A percentile compares a stretch with the other conserved stretches of the same genome.
These are phyloP conservation scores for Heliconius cydno DNA, from an alignment of 2,888 invertebrate species.

Conservation along the genomic window DNA sequence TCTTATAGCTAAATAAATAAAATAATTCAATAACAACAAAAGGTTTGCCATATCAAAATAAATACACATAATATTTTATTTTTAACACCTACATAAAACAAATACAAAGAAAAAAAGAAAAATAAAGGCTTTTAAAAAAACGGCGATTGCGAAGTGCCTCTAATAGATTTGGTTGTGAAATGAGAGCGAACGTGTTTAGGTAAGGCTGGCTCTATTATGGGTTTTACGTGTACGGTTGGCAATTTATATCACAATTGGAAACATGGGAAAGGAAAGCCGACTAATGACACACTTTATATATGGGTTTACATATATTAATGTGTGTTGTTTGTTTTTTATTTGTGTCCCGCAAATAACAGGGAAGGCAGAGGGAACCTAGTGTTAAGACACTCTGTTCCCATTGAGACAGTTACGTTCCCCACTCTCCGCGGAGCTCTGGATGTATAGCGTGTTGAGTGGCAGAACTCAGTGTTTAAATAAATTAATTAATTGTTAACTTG, in stretches of 20 bases:
- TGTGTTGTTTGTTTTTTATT: background rate
- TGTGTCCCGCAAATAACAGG: too few species aligned
- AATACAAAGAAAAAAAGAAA: conserved; percentile 35
- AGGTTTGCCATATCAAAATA: background rate
- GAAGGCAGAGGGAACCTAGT: too few species aligned
- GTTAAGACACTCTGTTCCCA: too few species aligned
- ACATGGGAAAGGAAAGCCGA: conserved; percentile 35
- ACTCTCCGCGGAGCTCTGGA: too few species aligned
- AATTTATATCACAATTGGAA: conserved; percentile 34
- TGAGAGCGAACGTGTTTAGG: conserved; percentile 49
- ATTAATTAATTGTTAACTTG: too few species aligned
- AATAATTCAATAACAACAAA: background rate
- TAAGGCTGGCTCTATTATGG: conserved; percentile 42
- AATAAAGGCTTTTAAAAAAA: conserved; percentile 11
- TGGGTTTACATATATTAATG: background rate
- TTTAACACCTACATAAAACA: conserved; percentile 12
- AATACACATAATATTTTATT: conserved; percentile 1
- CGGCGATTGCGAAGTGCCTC: conserved; percentile 47
- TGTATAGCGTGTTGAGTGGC: too few species aligned
- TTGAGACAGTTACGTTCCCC: too few species aligned
- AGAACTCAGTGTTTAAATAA: too few species aligned
- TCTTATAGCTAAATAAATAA: too few species aligned
- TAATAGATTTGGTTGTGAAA: conserved; percentile 53
- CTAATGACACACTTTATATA: conserved; percentile 9
- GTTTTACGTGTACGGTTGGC: conserved; percentile 37